phyloP scores from a whole-genome alignment of 2,888 invertebrate genomes.

The Didymodactylos carnosus region DNA sequence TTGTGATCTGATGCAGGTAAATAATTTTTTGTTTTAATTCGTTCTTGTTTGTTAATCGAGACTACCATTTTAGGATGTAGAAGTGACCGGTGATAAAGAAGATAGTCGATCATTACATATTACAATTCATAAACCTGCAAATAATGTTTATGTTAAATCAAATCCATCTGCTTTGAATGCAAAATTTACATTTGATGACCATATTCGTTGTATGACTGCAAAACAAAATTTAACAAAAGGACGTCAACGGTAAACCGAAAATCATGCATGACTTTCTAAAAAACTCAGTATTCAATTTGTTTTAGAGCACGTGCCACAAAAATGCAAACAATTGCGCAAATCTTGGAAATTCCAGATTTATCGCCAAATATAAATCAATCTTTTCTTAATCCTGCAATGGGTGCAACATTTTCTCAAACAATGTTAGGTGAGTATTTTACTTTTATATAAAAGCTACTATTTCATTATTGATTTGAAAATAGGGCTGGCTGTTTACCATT shows the following conservation, averaged over 20 bases:
- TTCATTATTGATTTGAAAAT: no score
- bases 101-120: conserved; percentile 84
- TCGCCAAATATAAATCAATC: no score
- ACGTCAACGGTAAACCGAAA: conserved; percentile 19
- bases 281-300: no score
- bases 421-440: no score
- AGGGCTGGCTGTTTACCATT: no score
- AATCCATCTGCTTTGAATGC: conserved; percentile 31
- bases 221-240: conserved; percentile 55
- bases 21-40: neutral
- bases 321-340: no score
- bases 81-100: conserved; percentile 79
- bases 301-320: no score
- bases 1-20: conserved; percentile 60
- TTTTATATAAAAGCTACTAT: no score
- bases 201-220: conserved; percentile 94
- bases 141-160: conserved; percentile 34
- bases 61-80: conserved; percentile 48
- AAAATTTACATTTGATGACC: conserved; percentile 81
- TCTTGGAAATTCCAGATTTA: no score
- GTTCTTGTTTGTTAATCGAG: neutral
- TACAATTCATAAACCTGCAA: conserved; percentile 57
- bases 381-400: no score
- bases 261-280: no score
- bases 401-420: no score